These are phyloP conservation scores for Falco rusticolus DNA, from an alignment of 2,797 vertebrate genomes.

Conservation along the genomic window DNA sequence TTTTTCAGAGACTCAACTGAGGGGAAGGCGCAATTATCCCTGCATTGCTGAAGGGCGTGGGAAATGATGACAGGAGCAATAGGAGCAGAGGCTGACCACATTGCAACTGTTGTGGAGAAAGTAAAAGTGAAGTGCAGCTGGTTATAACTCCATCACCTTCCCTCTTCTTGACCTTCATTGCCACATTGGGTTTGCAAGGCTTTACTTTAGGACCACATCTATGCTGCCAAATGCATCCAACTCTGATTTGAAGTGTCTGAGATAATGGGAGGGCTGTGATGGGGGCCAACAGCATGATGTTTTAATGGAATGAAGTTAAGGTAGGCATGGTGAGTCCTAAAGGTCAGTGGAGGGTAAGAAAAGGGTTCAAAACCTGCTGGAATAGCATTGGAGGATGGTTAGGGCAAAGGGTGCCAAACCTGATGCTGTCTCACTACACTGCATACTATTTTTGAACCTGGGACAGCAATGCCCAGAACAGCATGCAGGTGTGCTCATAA, in stretches of 20 bases:
- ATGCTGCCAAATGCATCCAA: not conserved
- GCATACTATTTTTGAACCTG: not conserved
- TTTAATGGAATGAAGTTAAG: not conserved
- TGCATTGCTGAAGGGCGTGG: not conserved
- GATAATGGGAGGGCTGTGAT: not conserved
- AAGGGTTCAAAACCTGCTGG: not conserved
- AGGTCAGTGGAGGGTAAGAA: not conserved
- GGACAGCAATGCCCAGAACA: not conserved
- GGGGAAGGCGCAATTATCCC: not conserved
- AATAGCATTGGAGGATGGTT: not conserved
- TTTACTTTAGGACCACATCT: not conserved
- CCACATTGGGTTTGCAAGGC: not conserved
- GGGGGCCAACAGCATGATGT: too few relatives aligned
- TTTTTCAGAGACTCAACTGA: not conserved
- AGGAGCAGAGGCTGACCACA: not conserved
- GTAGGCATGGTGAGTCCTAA: not conserved
- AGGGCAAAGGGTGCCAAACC: not conserved
- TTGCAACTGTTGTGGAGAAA: not conserved
- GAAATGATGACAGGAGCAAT: not conserved
- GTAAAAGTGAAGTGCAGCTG: not conserved
- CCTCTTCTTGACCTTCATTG: not conserved
- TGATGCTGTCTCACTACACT: not conserved
- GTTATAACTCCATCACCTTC: not conserved
- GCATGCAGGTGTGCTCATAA: not conserved
- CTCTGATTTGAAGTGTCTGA: not conserved